Conservation (phyloP, 2,113 vertebrate species). For the Alectura lathami region DNA sequence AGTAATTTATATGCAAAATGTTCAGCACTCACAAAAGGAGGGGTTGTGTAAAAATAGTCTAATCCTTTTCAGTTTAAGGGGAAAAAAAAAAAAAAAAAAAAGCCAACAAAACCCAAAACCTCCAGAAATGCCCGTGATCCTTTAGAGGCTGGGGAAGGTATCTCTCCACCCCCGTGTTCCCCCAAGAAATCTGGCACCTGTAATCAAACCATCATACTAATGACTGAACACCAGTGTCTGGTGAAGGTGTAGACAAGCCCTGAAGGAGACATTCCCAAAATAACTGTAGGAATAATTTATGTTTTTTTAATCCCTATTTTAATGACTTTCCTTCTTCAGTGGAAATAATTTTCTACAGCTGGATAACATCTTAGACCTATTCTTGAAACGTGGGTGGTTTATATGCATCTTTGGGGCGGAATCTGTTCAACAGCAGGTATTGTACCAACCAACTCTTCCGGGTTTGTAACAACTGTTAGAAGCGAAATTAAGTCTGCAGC, state of each 20-base stretch:
- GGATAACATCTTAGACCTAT: not conserved
- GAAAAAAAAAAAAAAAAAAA: accelerated
- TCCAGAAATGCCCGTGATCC: not conserved
- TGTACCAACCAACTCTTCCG: not conserved
- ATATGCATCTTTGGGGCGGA: not conserved
- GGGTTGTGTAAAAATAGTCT: not conserved
- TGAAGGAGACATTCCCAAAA: slow-evolving; percentile 6
- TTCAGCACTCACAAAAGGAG: not conserved
- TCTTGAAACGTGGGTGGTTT: slow-evolving; percentile 4
- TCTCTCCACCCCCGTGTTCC: accelerated
- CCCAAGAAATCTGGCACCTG: not conserved
- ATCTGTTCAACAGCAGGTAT: not conserved
- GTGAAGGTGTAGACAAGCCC: slow-evolving; percentile 15
- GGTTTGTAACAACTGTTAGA: not conserved
- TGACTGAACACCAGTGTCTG: not conserved
- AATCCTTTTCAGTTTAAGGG: not conserved
- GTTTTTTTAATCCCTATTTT: not conserved
- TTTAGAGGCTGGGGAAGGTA: not conserved
- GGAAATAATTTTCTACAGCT: not conserved
- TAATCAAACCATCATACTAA: not conserved
- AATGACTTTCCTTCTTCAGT: not conserved
- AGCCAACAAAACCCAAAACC: no score
- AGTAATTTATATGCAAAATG: not conserved
- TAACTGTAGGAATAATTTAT: not conserved
- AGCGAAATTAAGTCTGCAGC: not conserved